Base-by-base conservation (phyloP, 2,888 invertebrate genomes). In the Conus canariensis region DNA sequence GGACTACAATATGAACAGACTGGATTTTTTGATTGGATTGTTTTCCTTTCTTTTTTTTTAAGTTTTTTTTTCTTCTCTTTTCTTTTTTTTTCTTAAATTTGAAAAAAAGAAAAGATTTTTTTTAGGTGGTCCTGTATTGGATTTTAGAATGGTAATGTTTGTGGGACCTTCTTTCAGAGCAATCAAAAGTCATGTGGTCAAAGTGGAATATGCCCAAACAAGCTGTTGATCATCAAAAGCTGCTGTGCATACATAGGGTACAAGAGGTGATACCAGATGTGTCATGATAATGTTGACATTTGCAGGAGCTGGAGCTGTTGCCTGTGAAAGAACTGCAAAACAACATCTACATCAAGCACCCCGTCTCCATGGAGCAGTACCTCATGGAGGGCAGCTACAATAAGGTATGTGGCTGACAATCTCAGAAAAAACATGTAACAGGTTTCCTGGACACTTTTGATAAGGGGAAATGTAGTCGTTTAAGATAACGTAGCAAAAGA, bases 331-430 rank as follows among this genome's bases (percentile, higher is more conserved):
- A 98, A 89, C 98, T 99, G 93, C 98, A 99, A 96, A 98, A 97
- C 88, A 99, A 99, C 96, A 98, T 98, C 30, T 99, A 99, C 96
- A 99, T 99, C 90, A 97, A 98, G 92, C 99, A 99, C 95, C 99
- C 99, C 0, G 97, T 99, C 19, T 98, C 98, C 14, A 97, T 99
- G 95, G 99, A 99, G 95, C 99, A 99, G 96, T 99, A 99, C 96
- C 97, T 99, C 90, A 99, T 99, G 99, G 99, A 99, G 96, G 99
- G 99, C 87, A 98, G 99, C 93, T 99, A 99, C 96, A 99, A 99
- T 96, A 99, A 99, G 97, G 98, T 98, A 95, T 90, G 64, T 88
- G 16, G 4, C 9, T 2, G 64, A 14, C 30, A 3, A 58, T 45
- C 45, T 45, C 10, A 2, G 14, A 87, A 30, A 80, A 64, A 64